Percentiles rank a stretch among this genome's conserved stretches.
Evolutionary conservation across 2,797 vertebrate species (phyloP).

Genomic region (Gila robusta): DNA sequence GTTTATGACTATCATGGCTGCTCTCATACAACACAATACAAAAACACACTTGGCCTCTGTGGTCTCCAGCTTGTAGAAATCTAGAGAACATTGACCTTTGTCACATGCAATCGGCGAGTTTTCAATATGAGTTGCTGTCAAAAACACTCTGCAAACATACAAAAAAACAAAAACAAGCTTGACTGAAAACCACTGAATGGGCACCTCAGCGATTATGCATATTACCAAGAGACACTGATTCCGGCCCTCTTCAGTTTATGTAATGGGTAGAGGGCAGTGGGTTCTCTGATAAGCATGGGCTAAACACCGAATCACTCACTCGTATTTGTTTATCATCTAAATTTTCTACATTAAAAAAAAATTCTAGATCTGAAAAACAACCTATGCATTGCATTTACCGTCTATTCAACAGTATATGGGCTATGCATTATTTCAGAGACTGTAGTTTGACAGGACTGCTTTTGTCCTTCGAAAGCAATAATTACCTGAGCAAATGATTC

Average conservation of each 20-base stretch:
- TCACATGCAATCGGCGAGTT: slow-evolving; percentile 70
- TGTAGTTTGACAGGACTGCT: neutral
- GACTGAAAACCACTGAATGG: slow-evolving; percentile 79
- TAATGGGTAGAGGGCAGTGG: slow-evolving; percentile 55
- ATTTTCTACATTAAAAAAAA: neutral
- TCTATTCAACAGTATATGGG: neutral
- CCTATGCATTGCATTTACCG: neutral
- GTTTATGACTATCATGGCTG: slow-evolving; percentile 67
- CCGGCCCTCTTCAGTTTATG: slow-evolving; percentile 63
- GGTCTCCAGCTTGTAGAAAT: slow-evolving; percentile 74
- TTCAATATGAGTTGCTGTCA: slow-evolving; percentile 72
- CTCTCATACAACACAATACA: slow-evolving; percentile 70
- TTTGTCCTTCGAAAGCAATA: neutral
- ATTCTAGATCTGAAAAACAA: neutral
- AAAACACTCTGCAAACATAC: slow-evolving; percentile 69
- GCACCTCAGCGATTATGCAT: slow-evolving; percentile 76
- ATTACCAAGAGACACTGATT: slow-evolving; percentile 76
- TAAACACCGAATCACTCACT: slow-evolving; percentile 43
- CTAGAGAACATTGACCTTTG: slow-evolving; percentile 78
- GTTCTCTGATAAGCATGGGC: slow-evolving; percentile 49
- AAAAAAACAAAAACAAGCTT: slow-evolving; percentile 79
- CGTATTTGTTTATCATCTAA: slow-evolving; percentile 17
- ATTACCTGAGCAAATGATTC: neutral
- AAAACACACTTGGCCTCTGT: slow-evolving; percentile 80
- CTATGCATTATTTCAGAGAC: neutral